These are phyloP conservation scores for Pantherophis guttatus DNA, from an alignment of 2,113 vertebrate genomes.

Conservation along the genomic window DNA sequence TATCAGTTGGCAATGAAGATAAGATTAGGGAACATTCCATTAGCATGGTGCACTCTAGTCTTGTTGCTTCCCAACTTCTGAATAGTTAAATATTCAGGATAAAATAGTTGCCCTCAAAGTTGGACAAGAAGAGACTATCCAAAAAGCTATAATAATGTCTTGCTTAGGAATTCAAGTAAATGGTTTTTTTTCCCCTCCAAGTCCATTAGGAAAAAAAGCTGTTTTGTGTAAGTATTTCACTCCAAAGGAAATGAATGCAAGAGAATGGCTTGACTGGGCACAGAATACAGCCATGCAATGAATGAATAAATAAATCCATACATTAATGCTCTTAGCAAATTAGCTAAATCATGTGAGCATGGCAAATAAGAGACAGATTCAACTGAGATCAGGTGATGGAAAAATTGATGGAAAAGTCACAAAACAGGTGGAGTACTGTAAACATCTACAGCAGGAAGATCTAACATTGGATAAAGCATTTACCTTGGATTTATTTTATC, in stretches of 20 bases:
- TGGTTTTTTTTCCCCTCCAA: not conserved
- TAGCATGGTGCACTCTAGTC: not conserved
- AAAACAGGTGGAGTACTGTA: not conserved
- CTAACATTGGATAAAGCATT: not conserved
- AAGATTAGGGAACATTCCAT: not conserved
- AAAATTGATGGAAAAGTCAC: not conserved
- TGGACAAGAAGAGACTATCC: not conserved
- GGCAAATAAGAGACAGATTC: not conserved
- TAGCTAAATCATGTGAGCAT: not conserved
- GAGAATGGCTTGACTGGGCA: not conserved
- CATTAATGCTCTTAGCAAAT: not conserved
- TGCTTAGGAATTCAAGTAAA: not conserved
- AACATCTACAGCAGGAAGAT: not conserved
- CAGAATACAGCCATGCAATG: not conserved
- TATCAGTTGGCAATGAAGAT: not conserved
- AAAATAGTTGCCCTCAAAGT: not conserved
- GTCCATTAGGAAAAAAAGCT: not conserved
- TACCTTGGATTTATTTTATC: not conserved
- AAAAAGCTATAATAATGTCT: not conserved
- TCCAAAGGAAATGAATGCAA: not conserved
- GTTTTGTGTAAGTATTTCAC: not conserved
- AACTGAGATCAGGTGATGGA: not conserved
- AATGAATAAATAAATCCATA: not conserved
- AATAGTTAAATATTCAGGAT: not conserved
- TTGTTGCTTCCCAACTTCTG: not conserved